Evolutionary conservation across 1,140 invertebrate genomes (phyloP).

Genomic region (Drosophila cardini): DNA sequence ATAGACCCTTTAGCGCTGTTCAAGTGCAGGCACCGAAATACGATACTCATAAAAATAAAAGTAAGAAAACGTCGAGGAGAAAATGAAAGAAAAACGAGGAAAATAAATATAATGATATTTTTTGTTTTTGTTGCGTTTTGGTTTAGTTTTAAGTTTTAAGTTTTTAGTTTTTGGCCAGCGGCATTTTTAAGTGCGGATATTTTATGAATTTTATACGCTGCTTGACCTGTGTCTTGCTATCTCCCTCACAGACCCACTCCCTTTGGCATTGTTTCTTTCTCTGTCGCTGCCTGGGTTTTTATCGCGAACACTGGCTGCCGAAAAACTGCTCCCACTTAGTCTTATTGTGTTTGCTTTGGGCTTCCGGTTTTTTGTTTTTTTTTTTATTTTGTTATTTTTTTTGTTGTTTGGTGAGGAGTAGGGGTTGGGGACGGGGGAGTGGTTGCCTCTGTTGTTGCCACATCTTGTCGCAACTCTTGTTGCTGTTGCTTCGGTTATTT

Average conservation of each 20-base stretch:
- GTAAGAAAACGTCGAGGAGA: neutral
- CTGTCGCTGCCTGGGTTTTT: neutral
- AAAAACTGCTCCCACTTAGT: slow-evolving; percentile 54
- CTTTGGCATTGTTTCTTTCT: neutral
- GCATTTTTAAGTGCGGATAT: slow-evolving; percentile 74
- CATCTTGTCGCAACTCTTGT: slow-evolving; percentile 55
- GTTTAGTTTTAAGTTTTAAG: slow-evolving; percentile 54
- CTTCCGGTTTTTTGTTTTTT: slow-evolving; percentile 14
- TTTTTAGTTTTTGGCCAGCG: slow-evolving; percentile 56
- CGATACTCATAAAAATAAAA: slow-evolving; percentile 17
- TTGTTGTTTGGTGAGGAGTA: too few species aligned
- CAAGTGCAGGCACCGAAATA: too few species aligned
- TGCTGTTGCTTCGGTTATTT: slow-evolving; percentile 57
- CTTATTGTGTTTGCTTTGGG: slow-evolving; percentile 68
- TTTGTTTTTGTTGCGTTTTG: slow-evolving; percentile 16
- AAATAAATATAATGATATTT: slow-evolving; percentile 16
- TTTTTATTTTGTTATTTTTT: too few species aligned
- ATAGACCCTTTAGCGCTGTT: too few species aligned
- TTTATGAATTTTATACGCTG: slow-evolving; percentile 81
- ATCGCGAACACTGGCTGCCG: slow-evolving; percentile 1
- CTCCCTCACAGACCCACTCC: neutral
- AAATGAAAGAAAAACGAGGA: slow-evolving; percentile 3
- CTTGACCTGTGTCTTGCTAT: slow-evolving; percentile 56
- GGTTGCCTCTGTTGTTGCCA: slow-evolving; percentile 15
- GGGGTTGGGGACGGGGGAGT: slow-evolving; percentile 11